Percentiles rank a stretch among this genome's conserved stretches.
Conservation (phyloP, 1,140 invertebrate species). For the Drosophila varians region DNA sequence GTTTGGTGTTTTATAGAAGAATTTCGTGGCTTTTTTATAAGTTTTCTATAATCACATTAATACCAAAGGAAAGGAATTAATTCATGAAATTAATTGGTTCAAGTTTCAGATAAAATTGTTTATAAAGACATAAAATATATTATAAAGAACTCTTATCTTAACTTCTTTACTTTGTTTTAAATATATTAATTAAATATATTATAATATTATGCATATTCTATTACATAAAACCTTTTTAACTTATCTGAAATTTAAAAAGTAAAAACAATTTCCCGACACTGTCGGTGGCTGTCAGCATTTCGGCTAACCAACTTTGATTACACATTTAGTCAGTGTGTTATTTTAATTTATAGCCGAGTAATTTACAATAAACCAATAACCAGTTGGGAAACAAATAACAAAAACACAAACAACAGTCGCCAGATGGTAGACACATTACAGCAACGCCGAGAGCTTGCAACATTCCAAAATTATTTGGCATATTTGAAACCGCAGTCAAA, state of each 20-base stretch:
- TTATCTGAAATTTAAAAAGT: conserved; percentile 3
- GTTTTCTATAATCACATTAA: too few relatives aligned
- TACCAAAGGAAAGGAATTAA: too few relatives aligned
- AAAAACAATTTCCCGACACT: background rate
- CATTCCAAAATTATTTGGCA: conserved; percentile 74
- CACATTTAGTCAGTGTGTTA: conserved; percentile 72
- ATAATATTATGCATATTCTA: too few relatives aligned
- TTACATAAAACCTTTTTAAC: background rate
- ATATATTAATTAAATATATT: too few relatives aligned
- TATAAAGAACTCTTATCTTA: too few relatives aligned
- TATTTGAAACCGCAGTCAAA: conserved; percentile 72
- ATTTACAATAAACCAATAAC: conserved; percentile 73
- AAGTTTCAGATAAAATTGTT: too few relatives aligned
- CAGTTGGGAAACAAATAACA: conserved; percentile 25
- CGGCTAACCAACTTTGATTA: conserved; percentile 53
- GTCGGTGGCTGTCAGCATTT: conserved; percentile 12
- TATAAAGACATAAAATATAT: too few relatives aligned
- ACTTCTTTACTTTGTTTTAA: too few relatives aligned
- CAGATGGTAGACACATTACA: conserved; percentile 13
- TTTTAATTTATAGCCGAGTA: conserved; percentile 73
- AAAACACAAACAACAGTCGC: conserved; percentile 38
- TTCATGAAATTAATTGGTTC: too few relatives aligned
- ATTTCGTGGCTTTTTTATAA: too few relatives aligned
- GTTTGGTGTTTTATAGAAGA: too few relatives aligned
- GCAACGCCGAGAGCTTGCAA: conserved; percentile 2